Conservation (phyloP, 1,140 invertebrate species). For the Aricia agestis region DNA sequence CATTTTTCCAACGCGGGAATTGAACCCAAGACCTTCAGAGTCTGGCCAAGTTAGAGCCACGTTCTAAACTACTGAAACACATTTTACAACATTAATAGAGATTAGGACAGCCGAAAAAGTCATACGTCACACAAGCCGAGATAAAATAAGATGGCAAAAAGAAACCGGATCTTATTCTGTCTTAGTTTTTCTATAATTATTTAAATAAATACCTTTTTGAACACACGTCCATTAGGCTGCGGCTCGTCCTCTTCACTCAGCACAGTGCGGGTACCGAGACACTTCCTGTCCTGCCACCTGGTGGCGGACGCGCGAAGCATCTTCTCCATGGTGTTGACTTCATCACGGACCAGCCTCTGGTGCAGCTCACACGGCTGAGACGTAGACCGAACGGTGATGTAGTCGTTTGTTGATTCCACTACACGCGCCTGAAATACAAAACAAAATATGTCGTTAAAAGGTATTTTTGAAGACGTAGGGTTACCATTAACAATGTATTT, state of each 20-base stretch:
- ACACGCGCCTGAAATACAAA: slow-evolving; percentile 65
- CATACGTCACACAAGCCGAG: too few species aligned
- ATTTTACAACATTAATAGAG: too few species aligned
- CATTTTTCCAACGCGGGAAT: too few species aligned
- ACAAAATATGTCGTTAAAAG: background rate
- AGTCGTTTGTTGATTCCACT: slow-evolving; percentile 53
- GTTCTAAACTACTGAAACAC: too few species aligned
- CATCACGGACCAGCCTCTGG: slow-evolving; percentile 82
- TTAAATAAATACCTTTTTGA: slow-evolving; percentile 87
- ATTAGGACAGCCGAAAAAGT: too few species aligned
- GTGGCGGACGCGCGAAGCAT: slow-evolving; percentile 87
- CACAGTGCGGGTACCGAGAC: slow-evolving; percentile 93
- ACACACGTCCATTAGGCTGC: slow-evolving; percentile 94
- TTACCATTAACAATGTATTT: background rate
- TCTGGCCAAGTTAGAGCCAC: too few species aligned
- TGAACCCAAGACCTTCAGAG: too few species aligned
- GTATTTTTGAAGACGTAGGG: background rate
- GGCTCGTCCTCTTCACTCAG: slow-evolving; percentile 95
- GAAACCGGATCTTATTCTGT: too few species aligned
- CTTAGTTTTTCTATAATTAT: too few species aligned
- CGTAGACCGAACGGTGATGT: slow-evolving; percentile 85
- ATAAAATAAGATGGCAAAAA: too few species aligned
- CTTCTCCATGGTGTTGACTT: slow-evolving; percentile 91
- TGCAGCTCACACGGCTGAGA: slow-evolving; percentile 82
- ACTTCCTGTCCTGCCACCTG: slow-evolving; percentile 83